Percentiles rank a stretch among this genome's conserved stretches.
Conservation (phyloP, 2,888 invertebrate species). For the Hemaris fuciformis region DNA sequence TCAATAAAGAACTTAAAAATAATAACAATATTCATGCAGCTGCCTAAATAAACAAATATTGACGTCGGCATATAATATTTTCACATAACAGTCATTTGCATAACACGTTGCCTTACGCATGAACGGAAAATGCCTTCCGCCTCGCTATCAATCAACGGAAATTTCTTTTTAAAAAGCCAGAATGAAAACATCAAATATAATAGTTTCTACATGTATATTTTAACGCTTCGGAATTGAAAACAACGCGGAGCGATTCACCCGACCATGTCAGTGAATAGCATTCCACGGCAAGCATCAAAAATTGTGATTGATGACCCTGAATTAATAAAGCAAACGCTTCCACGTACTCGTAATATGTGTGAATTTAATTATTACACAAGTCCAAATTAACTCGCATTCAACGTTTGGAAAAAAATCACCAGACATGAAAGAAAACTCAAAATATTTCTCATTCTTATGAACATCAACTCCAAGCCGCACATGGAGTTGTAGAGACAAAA, state of each 20-base stretch:
- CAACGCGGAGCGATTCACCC: background rate
- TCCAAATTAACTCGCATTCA: background rate
- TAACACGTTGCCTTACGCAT: background rate
- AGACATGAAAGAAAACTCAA: background rate
- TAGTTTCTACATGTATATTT: background rate
- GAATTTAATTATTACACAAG: background rate
- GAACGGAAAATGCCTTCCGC: background rate
- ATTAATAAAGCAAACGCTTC: constrained; percentile 7
- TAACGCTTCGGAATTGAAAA: background rate
- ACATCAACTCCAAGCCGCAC: background rate
- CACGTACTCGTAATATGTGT: background rate
- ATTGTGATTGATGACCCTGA: constrained; percentile 1
- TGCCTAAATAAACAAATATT: background rate
- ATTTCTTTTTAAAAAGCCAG: background rate
- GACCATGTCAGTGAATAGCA: background rate
- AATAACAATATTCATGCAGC: background rate
- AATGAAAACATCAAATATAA: background rate
- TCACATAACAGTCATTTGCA: background rate
- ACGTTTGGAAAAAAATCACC: background rate
- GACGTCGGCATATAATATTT: background rate
- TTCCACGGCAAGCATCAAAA: background rate
- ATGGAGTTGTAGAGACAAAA: background rate
- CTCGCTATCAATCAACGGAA: background rate
- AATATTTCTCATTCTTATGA: background rate
- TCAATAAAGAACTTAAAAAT: background rate